phyloP scores from a whole-genome alignment of 2,113 vertebrate genomes.

The Hyla sarda region DNA sequence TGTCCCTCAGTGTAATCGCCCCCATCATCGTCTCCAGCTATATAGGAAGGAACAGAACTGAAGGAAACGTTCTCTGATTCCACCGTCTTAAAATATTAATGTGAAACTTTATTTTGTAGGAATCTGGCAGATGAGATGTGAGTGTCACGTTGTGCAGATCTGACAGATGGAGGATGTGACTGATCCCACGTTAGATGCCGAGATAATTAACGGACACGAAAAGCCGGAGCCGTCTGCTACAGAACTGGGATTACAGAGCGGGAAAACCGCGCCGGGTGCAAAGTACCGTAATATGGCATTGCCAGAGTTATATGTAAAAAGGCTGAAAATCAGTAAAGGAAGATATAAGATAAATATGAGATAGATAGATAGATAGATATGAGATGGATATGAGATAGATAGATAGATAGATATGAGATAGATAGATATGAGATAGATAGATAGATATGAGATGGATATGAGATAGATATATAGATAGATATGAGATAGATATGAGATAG shows the following conservation, averaged over 20 bases:
- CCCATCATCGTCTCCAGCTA: background rate
- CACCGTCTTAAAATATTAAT: background rate
- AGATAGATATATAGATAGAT: too few species aligned
- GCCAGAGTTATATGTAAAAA: background rate
- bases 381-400: too few species aligned
- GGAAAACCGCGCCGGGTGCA: background rate
- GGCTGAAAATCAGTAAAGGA: background rate
- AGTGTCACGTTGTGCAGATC: background rate
- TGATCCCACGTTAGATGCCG: background rate
- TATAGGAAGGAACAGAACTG: background rate
- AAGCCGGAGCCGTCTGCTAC: background rate
- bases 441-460: too few species aligned
- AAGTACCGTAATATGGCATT: background rate
- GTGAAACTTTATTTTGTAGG: constrained; percentile 8
- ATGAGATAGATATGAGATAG: too few species aligned
- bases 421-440: too few species aligned
- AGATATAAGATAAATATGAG: too few species aligned
- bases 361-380: too few species aligned
- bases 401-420: too few species aligned
- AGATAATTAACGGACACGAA: constrained; percentile 15
- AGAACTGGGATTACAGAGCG: background rate
- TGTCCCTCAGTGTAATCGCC: background rate
- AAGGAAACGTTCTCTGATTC: background rate
- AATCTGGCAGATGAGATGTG: background rate
- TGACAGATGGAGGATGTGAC: constrained; percentile 42